These are phyloP conservation scores for Pseudobourletiella spinata DNA, from an alignment of 1,140 invertebrate species.

Conservation along the genomic window DNA sequence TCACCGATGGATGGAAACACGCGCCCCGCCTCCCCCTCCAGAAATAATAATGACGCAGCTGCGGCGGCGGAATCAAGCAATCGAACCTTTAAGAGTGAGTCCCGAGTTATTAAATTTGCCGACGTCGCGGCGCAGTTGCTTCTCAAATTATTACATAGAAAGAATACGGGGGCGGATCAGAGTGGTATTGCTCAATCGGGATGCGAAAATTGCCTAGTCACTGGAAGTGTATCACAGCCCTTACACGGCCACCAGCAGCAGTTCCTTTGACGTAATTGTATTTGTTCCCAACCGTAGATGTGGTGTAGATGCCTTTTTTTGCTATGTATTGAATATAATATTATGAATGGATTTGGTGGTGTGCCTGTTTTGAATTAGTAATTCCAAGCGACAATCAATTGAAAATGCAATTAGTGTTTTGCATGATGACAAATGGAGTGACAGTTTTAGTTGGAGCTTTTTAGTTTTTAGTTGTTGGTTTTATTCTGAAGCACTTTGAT, in stretches of 20 bases:
- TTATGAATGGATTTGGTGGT: no score
- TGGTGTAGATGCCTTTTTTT: no score
- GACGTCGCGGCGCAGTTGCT: neutral
- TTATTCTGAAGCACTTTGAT: neutral
- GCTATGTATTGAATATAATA: no score
- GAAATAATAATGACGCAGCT: no score
- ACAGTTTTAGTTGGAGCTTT: no score
- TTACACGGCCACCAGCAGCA: neutral
- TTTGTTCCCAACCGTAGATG: neutral
- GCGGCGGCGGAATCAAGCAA: constrained; percentile 8
- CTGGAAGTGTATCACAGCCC: neutral
- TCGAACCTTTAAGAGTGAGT: constrained; percentile 33
- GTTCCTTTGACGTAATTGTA: neutral
- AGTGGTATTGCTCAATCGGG: neutral
- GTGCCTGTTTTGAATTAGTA: no score
- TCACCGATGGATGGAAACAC: constrained; percentile 33
- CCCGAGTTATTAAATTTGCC: neutral
- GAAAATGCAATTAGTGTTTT: no score
- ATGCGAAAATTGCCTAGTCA: neutral
- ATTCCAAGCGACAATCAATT: no score
- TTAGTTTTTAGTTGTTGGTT: no score
- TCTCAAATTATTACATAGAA: neutral
- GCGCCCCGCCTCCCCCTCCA: constrained; percentile 22
- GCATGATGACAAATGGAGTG: no score
- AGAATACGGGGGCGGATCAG: neutral